Percentiles rank a stretch among this genome's conserved stretches.
phyloP scores from a whole-genome alignment of 2,888 invertebrate genomes.

The Brachycybe producta region DNA sequence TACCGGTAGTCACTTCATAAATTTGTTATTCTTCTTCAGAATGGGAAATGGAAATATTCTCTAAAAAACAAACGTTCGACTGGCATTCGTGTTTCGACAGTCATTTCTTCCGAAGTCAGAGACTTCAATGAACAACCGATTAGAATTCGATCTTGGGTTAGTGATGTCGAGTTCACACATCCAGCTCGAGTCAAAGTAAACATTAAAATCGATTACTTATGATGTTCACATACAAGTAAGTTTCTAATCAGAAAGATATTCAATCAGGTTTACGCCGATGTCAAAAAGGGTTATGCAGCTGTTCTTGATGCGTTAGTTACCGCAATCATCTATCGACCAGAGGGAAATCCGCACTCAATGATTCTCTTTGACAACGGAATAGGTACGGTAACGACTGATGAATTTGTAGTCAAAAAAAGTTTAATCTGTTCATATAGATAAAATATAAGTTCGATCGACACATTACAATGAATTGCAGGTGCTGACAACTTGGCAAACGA shows the following conservation, averaged over 20 bases:
- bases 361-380: conserved; percentile 25
- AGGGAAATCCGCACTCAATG: conserved; percentile 22
- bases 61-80: conserved; percentile 18
- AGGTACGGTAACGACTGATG: conserved; percentile 23
- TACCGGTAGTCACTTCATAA: too few species aligned
- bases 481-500: conserved; percentile 30
- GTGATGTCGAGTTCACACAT: conserved; percentile 23
- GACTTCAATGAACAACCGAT: conserved; percentile 24
- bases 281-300: conserved; percentile 25
- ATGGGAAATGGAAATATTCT: conserved; percentile 22
- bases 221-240: not conserved
- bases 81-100: conserved; percentile 17
- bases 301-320: conserved; percentile 24
- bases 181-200: conserved; percentile 23
- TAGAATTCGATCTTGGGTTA: conserved; percentile 24
- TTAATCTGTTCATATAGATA: too few species aligned
- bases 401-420: too few species aligned
- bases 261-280: conserved; percentile 24
- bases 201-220: too few species aligned
- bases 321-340: conserved; percentile 24
- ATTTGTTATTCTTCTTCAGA: conserved; percentile 18
- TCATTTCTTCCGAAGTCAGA: conserved; percentile 22
- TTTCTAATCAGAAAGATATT: too few species aligned
- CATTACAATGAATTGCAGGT: too few species aligned
- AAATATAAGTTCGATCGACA: too few species aligned